Evolutionary conservation across 2,888 invertebrate species (phyloP), one percentile per base, ranked within the genome.

Genomic region (Drosophila eohydei): DNA sequence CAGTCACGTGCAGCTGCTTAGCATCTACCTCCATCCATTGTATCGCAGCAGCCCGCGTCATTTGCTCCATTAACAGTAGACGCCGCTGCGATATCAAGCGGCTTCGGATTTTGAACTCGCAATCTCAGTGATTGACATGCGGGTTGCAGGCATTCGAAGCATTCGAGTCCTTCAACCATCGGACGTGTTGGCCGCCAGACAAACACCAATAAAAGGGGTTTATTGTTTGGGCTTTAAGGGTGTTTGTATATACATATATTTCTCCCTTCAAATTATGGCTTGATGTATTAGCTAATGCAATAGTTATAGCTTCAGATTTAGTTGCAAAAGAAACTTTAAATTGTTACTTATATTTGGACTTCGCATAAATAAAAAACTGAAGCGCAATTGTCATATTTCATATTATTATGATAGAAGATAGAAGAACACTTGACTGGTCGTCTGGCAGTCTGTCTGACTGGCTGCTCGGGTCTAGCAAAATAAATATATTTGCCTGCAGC

Each of bases 1-100:
- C 76, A 84, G 84, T 84, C 89, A 84, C 84, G 84, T 84, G 89
- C 89, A 84, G 87, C 89, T 84, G 82, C 84, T 84, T 89, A 83
- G 87, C 83, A 83, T 80, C 80, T 57, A 70, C 55, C 60, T 16
- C 34, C 56, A 48, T 9, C 59, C 55, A 58, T 34, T 21, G 26
- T 21, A 71, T 30, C n/a, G 51, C 48, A 62, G 36, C 54, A 52
- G 64, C 80, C 77, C 83, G 86, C 74, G 74, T 80, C 88, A 78
- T 78, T 74, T 65, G 78, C 74, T 72, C 69, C 74, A 83, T 78
- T 83, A 86, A 86, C 87, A 74, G 68, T 68, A 75, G 70, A 68
- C 68, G 57, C 30, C 52, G 78, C 44, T 61, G 62, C 51, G 64
- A 80, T 78, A 76, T 76, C 78, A 78, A 56, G 48, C 61, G 55